phyloP scores from a whole-genome alignment of 2,797 vertebrate genomes.

The Dryobates pubescens region DNA sequence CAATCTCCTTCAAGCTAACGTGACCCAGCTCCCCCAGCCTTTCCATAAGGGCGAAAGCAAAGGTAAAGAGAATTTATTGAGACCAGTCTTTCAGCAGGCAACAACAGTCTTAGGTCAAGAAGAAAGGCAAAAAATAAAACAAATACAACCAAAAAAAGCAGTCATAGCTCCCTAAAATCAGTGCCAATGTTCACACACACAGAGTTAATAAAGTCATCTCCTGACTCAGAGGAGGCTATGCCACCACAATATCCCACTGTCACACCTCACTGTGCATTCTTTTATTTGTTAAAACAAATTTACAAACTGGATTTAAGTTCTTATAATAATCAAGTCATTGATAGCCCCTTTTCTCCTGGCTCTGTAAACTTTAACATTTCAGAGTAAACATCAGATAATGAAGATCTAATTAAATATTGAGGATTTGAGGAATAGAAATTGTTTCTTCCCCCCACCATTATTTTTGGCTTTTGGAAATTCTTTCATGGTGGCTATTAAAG shows the following conservation, averaged over 20 bases:
- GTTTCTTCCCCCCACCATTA: background rate
- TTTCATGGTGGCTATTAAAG: background rate
- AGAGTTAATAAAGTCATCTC: background rate
- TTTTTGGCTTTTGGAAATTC: background rate
- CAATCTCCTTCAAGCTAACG: too few species aligned
- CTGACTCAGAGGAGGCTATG: background rate
- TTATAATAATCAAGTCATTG: background rate
- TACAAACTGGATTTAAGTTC: background rate
- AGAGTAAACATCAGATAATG: background rate
- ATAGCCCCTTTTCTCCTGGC: background rate
- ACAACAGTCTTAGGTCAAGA: background rate
- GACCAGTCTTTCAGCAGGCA: background rate
- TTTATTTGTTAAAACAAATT: background rate
- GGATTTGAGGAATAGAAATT: background rate
- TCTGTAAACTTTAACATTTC: background rate
- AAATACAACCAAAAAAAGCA: background rate
- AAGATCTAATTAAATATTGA: background rate
- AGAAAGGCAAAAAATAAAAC: background rate
- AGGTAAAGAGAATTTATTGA: background rate
- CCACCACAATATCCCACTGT: accelerated
- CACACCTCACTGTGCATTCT: background rate
- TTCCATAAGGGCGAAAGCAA: background rate
- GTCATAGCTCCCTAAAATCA: background rate
- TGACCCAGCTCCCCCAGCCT: too few species aligned
- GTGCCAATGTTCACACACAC: background rate